Base-by-base conservation (phyloP, 2,888 invertebrate species). In the Plagiodera versicolora region DNA sequence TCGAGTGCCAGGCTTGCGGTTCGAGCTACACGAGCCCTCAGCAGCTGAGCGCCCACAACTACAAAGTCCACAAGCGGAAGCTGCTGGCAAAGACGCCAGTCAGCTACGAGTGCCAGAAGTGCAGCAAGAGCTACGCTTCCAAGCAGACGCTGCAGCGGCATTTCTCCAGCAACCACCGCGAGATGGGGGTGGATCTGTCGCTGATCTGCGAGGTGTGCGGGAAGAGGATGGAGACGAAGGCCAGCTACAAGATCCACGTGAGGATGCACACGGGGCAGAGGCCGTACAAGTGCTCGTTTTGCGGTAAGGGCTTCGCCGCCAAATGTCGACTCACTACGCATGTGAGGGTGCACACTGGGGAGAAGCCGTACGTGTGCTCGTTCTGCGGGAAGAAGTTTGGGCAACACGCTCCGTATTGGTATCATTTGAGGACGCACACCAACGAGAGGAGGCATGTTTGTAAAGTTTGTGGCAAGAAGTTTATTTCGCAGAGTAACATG, bases 381-480 rank as follows among this genome's bases (percentile, higher is more conserved):
- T 61, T 66, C n/a, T 72, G 72, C 49, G 68, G 67, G 0, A 68
- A 70, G 51, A 52, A 63, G 32, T 73, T 72, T 79, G 82, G 82
- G 28, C 85, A 85, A 77, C 80, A 83, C 18, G 83, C 84, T 65
- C 85, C 85, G 50, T 82, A 85, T 61, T 83, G 83, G 67, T 84
- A 85, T 66, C 85, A 86, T 74, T 83, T 84, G 74, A 78, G 85
- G 76, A 85, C 83, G 74, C 85, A 85, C 79, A 83, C 83, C 67
- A 85, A 84, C 57, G 82, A 83, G 64, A 79, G 83, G 64, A 85
- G 84, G 1, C 85, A 84, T 78, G 80, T 83, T 57, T 69, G 61
- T 24, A 59, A 51, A 44, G 56, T 66, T 56, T 67, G 66, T 55
- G 64, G 52, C 28, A 69, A 65, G 50, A 61, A 61, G n/a, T 67